These are phyloP conservation scores for Antheraea pernyi DNA, from an alignment of 1,140 invertebrate genomes.

Conservation along the genomic window DNA sequence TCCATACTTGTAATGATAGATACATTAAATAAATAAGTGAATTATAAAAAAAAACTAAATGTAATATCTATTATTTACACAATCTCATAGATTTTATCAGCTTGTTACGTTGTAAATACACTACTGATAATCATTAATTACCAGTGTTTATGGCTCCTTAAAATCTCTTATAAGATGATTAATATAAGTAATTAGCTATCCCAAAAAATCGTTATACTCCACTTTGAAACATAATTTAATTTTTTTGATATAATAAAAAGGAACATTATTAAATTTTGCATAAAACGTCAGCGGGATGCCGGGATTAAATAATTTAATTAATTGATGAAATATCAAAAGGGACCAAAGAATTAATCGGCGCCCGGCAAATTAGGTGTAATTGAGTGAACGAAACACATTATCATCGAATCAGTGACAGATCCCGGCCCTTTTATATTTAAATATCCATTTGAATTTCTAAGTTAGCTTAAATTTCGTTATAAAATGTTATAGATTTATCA, in stretches of 20 bases:
- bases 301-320: conserved; percentile 11
- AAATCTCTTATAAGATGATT: not conserved
- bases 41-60: too few species aligned
- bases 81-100: too few species aligned
- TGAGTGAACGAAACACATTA: conserved; percentile 16
- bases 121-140: too few species aligned
- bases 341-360: conserved; percentile 2
- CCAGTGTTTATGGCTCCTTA: not conserved
- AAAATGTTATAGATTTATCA: conserved; percentile 27
- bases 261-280: not conserved
- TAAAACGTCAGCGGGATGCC: not conserved
- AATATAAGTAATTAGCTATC: not conserved
- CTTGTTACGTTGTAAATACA: too few species aligned
- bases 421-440: not conserved
- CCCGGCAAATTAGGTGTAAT: conserved; percentile 12
- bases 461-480: conserved; percentile 1
- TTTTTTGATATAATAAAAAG: not conserved
- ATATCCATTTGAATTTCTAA: not conserved
- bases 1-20: too few species aligned
- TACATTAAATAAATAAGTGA: too few species aligned
- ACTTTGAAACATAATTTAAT: not conserved
- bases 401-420: conserved; percentile 9
- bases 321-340: conserved; percentile 14
- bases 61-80: too few species aligned
- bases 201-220: not conserved